phyloP scores from a whole-genome alignment of 2,888 invertebrate genomes.

The Germaria angustata region DNA sequence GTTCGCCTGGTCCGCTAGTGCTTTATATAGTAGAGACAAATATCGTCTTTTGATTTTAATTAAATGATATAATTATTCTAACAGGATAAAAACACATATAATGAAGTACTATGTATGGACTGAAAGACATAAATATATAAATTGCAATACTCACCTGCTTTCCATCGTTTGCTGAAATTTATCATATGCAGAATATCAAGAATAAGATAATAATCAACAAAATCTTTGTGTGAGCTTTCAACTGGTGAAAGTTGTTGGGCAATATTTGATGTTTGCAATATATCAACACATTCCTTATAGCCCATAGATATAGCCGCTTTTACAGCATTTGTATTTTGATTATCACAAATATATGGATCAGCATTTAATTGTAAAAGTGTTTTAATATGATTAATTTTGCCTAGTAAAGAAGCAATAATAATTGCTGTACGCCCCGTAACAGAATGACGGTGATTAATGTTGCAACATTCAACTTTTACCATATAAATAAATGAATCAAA shows the following conservation, averaged over 20 bases:
- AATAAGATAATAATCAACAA: conserved; percentile 66
- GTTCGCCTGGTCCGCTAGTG: no score
- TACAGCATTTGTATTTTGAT: conserved; percentile 64
- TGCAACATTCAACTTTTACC: conserved; percentile 87
- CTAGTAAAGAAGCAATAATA: conserved; percentile 89
- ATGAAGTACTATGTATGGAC: no score
- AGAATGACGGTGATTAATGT: conserved; percentile 86
- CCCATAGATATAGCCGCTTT: conserved; percentile 67
- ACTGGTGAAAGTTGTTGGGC: conserved; percentile 12
- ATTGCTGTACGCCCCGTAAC: conserved; percentile 85
- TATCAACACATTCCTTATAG: conserved; percentile 62
- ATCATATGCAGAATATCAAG: conserved; percentile 67
- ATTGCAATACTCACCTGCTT: conserved; percentile 61
- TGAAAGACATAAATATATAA: no score
- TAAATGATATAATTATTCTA: no score
- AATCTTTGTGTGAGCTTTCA: conserved; percentile 22
- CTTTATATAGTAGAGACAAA: no score
- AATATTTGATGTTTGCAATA: conserved; percentile 53
- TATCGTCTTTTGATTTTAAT: no score
- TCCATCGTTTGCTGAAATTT: conserved; percentile 60
- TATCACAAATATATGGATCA: conserved; percentile 69
- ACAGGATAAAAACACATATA: no score
- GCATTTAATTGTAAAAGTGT: conserved; percentile 87
- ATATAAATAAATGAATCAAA: conserved; percentile 88
- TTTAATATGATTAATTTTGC: conserved; percentile 84